These are phyloP conservation scores for Porites lobata DNA, from an alignment of 92 coral and sea anemone genomes.

Conservation along the genomic window DNA sequence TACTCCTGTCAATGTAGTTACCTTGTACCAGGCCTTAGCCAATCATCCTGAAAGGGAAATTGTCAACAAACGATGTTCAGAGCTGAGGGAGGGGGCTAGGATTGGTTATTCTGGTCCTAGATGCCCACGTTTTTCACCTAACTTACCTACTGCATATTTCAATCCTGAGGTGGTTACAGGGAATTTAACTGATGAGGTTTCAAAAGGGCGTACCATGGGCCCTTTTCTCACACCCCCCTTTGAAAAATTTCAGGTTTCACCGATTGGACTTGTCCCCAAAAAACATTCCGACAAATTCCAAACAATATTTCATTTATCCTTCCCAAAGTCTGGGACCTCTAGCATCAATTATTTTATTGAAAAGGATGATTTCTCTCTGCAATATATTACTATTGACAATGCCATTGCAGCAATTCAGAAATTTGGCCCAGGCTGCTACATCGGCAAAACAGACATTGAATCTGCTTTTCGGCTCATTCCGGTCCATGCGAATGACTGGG, in stretches of 20 bases:
- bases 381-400: conserved; percentile 43
- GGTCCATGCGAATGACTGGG: conserved; percentile 10
- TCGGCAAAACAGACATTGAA: conserved; percentile 71
- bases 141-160: not conserved
- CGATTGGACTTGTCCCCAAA: conserved; percentile 41
- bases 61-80: conserved; percentile 6
- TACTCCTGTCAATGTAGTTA: conserved; percentile 22
- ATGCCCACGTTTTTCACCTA: conserved; percentile 31
- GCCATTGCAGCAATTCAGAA: conserved; percentile 28
- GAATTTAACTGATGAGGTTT: no score
- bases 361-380: conserved; percentile 23
- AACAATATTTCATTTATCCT: conserved; percentile 70
- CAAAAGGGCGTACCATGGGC: not conserved
- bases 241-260: not conserved
- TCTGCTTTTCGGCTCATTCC: conserved; percentile 62
- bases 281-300: conserved; percentile 64
- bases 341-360: not conserved
- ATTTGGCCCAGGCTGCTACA: conserved; percentile 39
- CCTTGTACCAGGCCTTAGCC: not conserved
- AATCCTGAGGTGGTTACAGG: not conserved
- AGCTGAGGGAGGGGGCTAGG: conserved; percentile 24
- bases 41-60: conserved; percentile 26
- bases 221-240: not conserved
- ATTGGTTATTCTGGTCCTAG: conserved; percentile 52
- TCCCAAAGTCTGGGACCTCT: conserved; percentile 37